Percentiles rank a stretch among this genome's conserved stretches.
phyloP scores from a whole-genome alignment of 2,113 vertebrate species.

The Lycaon pictus region DNA sequence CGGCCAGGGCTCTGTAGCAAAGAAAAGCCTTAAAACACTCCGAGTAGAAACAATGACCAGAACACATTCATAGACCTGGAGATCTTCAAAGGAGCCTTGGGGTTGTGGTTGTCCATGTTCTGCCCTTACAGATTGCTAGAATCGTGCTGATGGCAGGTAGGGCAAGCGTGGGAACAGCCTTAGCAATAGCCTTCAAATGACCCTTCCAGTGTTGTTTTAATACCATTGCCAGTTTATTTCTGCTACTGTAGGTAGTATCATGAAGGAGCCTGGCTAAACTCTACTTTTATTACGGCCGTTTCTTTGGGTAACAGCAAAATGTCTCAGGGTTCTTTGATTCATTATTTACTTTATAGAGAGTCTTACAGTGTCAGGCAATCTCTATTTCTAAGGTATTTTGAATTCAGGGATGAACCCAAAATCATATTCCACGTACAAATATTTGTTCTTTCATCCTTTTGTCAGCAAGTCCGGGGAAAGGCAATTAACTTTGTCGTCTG shows the following conservation, averaged over 20 bases:
- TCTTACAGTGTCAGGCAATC: background rate
- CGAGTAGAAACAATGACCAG: background rate
- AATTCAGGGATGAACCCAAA: background rate
- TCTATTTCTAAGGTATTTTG: constrained; percentile 15
- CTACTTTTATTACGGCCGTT: background rate
- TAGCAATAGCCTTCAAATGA: background rate
- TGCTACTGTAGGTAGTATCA: background rate
- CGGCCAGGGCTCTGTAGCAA: background rate
- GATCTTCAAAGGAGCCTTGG: background rate
- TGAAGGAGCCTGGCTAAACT: background rate
- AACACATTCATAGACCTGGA: background rate
- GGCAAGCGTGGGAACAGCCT: background rate
- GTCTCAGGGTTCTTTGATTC: background rate
- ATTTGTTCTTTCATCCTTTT: constrained; percentile 19
- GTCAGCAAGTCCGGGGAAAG: background rate
- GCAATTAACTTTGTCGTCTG: background rate
- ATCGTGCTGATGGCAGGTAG: background rate
- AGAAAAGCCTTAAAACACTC: background rate
- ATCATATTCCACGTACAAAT: background rate
- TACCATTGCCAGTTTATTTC: background rate
- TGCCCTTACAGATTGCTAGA: background rate
- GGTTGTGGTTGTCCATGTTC: background rate
- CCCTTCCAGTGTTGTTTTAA: background rate
- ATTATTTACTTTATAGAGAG: background rate
- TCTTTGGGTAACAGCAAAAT: background rate